Percentiles rank a stretch among this genome's conserved stretches.
Conservation (phyloP, 2,113 vertebrate genomes). For the Pseudorectes ferrugineus region DNA sequence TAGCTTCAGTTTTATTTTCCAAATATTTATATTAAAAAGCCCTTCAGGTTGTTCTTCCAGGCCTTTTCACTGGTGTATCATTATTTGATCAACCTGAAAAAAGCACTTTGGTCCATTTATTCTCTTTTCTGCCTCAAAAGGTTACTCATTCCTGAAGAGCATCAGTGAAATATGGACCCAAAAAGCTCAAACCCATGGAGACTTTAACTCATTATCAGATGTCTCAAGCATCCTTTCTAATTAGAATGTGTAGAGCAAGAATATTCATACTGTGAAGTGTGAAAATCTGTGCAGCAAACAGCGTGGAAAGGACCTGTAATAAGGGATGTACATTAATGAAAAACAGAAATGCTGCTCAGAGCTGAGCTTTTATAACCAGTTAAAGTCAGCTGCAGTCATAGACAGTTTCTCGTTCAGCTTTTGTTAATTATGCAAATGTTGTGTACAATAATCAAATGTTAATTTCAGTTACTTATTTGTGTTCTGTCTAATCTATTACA, state of each 20-base stretch:
- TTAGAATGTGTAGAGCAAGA: neutral
- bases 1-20: neutral
- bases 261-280: neutral
- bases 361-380: neutral
- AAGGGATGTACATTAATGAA: neutral
- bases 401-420: neutral
- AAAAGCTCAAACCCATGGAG: neutral
- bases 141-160: accelerated
- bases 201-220: neutral
- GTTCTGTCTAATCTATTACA: neutral
- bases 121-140: neutral
- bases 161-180: neutral
- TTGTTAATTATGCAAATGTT: neutral
- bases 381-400: neutral
- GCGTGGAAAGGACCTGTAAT: neutral
- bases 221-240: neutral
- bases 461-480: constrained; percentile 2
- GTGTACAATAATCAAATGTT: neutral
- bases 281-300: neutral
- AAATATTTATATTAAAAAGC: neutral
- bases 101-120: neutral
- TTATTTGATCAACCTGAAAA: neutral
- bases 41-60: neutral
- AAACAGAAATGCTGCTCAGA: neutral
- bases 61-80: neutral